Conservation (phyloP, 2,888 invertebrate genomes). For the Stenodema calcarata region DNA sequence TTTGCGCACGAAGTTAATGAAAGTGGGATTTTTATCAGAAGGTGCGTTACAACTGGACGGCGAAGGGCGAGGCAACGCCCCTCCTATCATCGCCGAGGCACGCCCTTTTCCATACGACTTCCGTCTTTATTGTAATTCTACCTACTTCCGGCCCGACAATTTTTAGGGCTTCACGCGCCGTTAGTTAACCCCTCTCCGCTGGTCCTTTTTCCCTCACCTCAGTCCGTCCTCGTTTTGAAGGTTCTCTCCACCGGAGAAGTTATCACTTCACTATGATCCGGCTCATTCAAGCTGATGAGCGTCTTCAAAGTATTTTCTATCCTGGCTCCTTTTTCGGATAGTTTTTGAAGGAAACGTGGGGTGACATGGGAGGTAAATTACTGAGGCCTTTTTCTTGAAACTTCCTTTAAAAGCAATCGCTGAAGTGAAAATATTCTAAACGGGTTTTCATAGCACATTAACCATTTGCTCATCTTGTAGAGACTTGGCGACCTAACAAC, state of each 20-base stretch:
- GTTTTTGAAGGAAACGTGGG: not conserved
- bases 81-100: not conserved
- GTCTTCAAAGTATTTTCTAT: slow-evolving; percentile 5
- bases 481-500: slow-evolving; percentile 6
- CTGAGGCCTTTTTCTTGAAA: slow-evolving; percentile 11
- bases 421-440: not conserved
- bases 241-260: not conserved
- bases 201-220: not conserved
- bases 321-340: not conserved
- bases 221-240: not conserved
- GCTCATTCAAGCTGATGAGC: slow-evolving; percentile 11
- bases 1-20: slow-evolving; percentile 11
- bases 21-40: slow-evolving; percentile 18
- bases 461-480: not conserved
- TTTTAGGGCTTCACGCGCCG: slow-evolving; percentile 32
- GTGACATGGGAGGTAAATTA: slow-evolving; percentile 2
- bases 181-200: not conserved
- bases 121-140: slow-evolving; percentile 40
- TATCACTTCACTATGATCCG: not conserved
- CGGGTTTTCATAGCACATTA: slow-evolving; percentile 21
- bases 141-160: slow-evolving; percentile 33
- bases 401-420: not conserved
- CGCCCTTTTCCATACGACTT: slow-evolving; percentile 37
- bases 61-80: slow-evolving; percentile 27
- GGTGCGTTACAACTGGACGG: slow-evolving; percentile 5